Conservation (phyloP, 2,888 invertebrate species). For the Slavum lentiscoides region DNA sequence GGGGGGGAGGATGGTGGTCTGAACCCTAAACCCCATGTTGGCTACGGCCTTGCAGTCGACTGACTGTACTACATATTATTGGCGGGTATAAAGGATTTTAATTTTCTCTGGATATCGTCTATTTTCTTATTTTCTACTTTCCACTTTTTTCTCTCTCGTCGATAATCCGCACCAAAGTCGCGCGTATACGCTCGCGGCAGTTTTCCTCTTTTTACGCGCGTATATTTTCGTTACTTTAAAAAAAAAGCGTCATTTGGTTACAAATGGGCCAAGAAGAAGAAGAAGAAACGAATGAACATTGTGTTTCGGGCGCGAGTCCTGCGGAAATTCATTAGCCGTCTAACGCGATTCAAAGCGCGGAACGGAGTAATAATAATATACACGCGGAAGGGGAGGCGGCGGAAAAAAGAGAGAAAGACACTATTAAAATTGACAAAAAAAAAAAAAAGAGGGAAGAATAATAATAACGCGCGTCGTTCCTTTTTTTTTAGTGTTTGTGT, state of each 20-base stretch:
- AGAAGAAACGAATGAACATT: conserved; percentile 33
- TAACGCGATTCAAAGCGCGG: conserved; percentile 42
- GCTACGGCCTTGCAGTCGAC: no score
- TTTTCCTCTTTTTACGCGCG: conserved; percentile 4
- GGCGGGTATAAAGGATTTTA: no score
- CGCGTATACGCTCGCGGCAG: no score
- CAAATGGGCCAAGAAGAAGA: conserved; percentile 41
- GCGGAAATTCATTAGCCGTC: conserved; percentile 51
- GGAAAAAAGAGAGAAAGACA: conserved; percentile 26
- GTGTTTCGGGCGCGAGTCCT: conserved; percentile 27
- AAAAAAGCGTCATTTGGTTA: conserved; percentile 51
- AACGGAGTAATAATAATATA: neutral
- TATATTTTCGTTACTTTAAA: conserved; percentile 8
- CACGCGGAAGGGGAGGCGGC: neutral
- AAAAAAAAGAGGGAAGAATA: conserved; percentile 31
- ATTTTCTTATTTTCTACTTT: no score
- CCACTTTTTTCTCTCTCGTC: no score
- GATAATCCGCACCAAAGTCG: no score
- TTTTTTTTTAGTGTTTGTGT: neutral
- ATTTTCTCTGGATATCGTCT: no score
- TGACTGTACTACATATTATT: no score
- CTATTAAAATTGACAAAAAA: conserved; percentile 53
- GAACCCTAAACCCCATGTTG: no score
- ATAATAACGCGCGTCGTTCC: conserved; percentile 23
- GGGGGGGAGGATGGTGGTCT: no score